phyloP scores from a whole-genome alignment of 1,140 invertebrate species.

The Brachionus rotundiformis region DNA sequence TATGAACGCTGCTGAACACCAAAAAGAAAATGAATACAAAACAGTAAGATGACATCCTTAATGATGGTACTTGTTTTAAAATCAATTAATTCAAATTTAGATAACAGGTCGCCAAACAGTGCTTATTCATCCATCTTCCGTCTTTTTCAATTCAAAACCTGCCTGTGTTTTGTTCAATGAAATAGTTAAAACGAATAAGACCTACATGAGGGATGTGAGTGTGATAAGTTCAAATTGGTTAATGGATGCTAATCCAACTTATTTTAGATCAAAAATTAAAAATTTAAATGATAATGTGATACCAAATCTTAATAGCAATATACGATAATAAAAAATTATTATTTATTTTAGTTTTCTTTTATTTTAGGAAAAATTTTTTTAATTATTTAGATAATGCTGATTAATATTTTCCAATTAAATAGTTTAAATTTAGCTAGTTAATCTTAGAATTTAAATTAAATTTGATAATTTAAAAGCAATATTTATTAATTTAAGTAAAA shows the following conservation, averaged over 20 bases:
- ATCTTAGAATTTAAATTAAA: not conserved
- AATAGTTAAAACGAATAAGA: constrained; percentile 79
- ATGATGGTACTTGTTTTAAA: too few relatives aligned
- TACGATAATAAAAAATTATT: constrained; percentile 4
- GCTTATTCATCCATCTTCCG: constrained; percentile 79
- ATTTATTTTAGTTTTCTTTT: not conserved
- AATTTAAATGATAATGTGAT: not conserved
- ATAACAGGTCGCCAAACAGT: constrained; percentile 52
- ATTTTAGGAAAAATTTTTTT: too few relatives aligned
- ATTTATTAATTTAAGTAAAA: too few relatives aligned
- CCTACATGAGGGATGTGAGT: constrained; percentile 70
- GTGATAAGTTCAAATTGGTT: constrained; percentile 34
- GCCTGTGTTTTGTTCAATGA: constrained; percentile 83
- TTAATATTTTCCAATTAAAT: too few relatives aligned
- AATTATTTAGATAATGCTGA: too few relatives aligned
- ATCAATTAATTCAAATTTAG: too few relatives aligned
- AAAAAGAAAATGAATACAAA: constrained; percentile 73
- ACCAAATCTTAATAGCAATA: not conserved
- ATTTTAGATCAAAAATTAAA: constrained; percentile 38
- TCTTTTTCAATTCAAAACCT: constrained; percentile 74
- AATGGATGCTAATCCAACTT: constrained; percentile 26
- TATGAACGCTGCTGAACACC: constrained; percentile 83
- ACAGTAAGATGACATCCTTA: constrained; percentile 67
- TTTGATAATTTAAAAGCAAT: too few relatives aligned
- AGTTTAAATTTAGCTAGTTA: too few relatives aligned